Evolutionary conservation across 1,140 invertebrate species (phyloP).

Genomic region (Dendrolimus kikuchii): DNA sequence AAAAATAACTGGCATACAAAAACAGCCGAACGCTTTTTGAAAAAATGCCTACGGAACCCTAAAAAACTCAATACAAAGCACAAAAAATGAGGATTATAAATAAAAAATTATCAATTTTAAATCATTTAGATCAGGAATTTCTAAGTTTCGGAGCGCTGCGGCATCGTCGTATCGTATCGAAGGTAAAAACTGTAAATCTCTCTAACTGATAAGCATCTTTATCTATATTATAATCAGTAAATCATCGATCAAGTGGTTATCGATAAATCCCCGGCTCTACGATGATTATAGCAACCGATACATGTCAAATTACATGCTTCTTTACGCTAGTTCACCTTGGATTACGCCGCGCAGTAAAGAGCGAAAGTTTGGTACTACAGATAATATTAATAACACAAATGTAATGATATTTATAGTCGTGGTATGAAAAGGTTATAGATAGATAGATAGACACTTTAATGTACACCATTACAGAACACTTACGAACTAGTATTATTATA

Average conservation of each 20-base stretch:
- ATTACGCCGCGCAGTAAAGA: constrained; percentile 16
- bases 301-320: constrained; percentile 37
- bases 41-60: too few species aligned
- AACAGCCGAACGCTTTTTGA: too few species aligned
- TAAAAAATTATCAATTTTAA: constrained; percentile 6
- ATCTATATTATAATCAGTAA: constrained; percentile 33
- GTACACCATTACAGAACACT: too few species aligned
- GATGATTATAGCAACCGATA: constrained; percentile 33
- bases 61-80: constrained; percentile 1
- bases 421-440: too few species aligned
- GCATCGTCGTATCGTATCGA: background rate
- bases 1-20: too few species aligned
- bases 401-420: too few species aligned
- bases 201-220: constrained; percentile 39
- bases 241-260: constrained; percentile 42
- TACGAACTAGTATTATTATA: too few species aligned
- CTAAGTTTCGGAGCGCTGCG: background rate
- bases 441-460: too few species aligned
- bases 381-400: too few species aligned
- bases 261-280: constrained; percentile 28
- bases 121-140: constrained; percentile 6
- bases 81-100: background rate
- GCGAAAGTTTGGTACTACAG: background rate
- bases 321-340: constrained; percentile 33
- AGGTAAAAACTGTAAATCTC: constrained; percentile 24